A percentile compares a stretch with the other conserved stretches of the same genome.
Evolutionary conservation across 2,797 vertebrate genomes (phyloP).

Genomic region (Sebastes kiyomatsui): DNA sequence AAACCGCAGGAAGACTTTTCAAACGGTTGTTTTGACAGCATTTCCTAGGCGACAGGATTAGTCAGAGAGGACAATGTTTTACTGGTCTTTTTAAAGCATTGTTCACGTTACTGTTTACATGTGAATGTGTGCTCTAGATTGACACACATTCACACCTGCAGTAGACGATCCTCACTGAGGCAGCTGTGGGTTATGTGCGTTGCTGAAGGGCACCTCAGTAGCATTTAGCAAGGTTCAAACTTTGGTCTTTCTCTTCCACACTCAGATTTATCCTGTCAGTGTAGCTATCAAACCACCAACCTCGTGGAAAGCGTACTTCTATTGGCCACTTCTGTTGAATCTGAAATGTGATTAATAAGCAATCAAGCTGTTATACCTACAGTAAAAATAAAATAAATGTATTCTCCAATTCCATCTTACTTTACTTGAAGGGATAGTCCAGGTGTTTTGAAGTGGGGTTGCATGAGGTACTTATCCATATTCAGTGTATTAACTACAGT

Average conservation of each 20-base stretch:
- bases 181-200: too few relatives aligned
- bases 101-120: slow-evolving; percentile 1
- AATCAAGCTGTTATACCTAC: too few relatives aligned
- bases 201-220: background rate
- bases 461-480: too few relatives aligned
- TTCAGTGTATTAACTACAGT: too few relatives aligned
- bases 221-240: background rate
- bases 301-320: background rate
- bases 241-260: background rate
- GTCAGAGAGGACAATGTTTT: slow-evolving; percentile 9
- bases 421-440: too few relatives aligned
- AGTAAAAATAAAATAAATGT: too few relatives aligned
- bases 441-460: too few relatives aligned
- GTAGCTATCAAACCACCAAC: background rate
- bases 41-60: slow-evolving; percentile 31
- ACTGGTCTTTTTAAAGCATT: slow-evolving; percentile 8
- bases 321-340: background rate
- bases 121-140: background rate
- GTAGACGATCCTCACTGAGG: too few relatives aligned
- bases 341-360: background rate
- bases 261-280: too few relatives aligned
- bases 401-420: too few relatives aligned
- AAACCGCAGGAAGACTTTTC: slow-evolving; percentile 11
- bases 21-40: slow-evolving; percentile 35
- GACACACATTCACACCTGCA: too few relatives aligned